Base-by-base conservation (phyloP, 1,140 invertebrate species). In the Portunus trituberculatus region DNA sequence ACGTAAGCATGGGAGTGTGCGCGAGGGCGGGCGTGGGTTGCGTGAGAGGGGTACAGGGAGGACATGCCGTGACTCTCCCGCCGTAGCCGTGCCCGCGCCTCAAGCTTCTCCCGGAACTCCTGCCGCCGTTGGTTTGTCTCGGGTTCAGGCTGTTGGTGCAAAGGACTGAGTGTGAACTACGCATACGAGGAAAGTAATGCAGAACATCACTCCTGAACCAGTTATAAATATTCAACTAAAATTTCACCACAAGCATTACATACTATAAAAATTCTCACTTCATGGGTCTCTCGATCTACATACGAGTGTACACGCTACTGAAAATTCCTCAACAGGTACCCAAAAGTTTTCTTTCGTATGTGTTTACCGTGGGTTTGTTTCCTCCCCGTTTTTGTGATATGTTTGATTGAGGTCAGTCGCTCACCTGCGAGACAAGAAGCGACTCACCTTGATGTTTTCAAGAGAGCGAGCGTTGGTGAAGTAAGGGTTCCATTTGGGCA, bases 71-170 rank as follows among this genome's bases (percentile, higher is more conserved):
- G 96, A 32, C 93, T 95, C 91, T 96, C 96, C 28, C 96, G 28
- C 28, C 94, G 25, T 8, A 91, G 87, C 28, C 96, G 31, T 3
- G 92, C 96, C 28, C 96, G 10, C 0, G 96, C 96, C 92, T 96
- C 96, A 28, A 96, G 82, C 94, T 96, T 96, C 96, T 96, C 87
- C 8, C 96, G 94, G 92, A 96, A 95, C 86, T 96, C 96, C n/a
- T 95, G 94, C 3, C 96, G 94, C 16, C 96, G 91, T 1, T 82
- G 86, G 2, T 96, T 86, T 0, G 76, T 39, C 4, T 89, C 87
- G 28, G 93, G 92, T 28, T 46, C 39, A 46, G 20, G n/a, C 87
- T 39, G 52, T 29, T 39, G 32, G 16, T 20, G 20, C n/a, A 83
- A 29, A 83, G 7, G 67, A 39, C 12, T 16, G 59, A 29, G 59